Conservation (phyloP, 2,888 invertebrate species). For the Ennomos erosarius region DNA sequence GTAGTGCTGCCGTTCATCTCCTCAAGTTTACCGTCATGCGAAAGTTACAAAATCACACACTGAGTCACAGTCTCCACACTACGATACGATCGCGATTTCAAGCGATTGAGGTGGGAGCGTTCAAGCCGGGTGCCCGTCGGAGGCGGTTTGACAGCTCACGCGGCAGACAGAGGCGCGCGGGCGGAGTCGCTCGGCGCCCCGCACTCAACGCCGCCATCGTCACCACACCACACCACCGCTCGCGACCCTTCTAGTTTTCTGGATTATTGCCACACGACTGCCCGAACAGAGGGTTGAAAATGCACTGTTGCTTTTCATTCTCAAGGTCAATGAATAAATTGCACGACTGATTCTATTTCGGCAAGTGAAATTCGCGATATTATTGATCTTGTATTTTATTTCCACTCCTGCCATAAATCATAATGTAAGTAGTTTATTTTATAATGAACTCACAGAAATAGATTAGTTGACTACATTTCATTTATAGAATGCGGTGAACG, state of each 20-base stretch:
- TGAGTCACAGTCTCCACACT: slow-evolving; percentile 75
- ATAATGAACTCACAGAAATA: too few relatives aligned
- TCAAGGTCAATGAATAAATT: slow-evolving; percentile 72
- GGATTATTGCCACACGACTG: slow-evolving; percentile 72
- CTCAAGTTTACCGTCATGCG: slow-evolving; percentile 74
- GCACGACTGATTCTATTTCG: slow-evolving; percentile 28
- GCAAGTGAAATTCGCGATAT: slow-evolving; percentile 12
- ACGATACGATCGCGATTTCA: slow-evolving; percentile 69
- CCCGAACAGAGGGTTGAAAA: slow-evolving; percentile 76
- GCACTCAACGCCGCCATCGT: slow-evolving; percentile 64
- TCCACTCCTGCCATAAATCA: background rate
- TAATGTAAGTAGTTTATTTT: too few relatives aligned
- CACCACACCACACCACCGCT: slow-evolving; percentile 44
- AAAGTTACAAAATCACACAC: slow-evolving; percentile 74
- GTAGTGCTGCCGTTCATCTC: slow-evolving; percentile 85
- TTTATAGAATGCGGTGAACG: too few relatives aligned
- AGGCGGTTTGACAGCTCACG: slow-evolving; percentile 83
- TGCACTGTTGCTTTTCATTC: slow-evolving; percentile 69
- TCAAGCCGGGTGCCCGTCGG: slow-evolving; percentile 81
- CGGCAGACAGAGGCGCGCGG: slow-evolving; percentile 74
- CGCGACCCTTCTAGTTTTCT: slow-evolving; percentile 64
- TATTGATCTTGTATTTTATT: background rate
- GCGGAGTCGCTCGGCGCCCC: slow-evolving; percentile 68
- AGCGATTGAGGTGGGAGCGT: slow-evolving; percentile 72
- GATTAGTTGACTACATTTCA: background rate